phyloP scores from a whole-genome alignment of 2,113 vertebrate species.

The Ctenomys sociabilis region DNA sequence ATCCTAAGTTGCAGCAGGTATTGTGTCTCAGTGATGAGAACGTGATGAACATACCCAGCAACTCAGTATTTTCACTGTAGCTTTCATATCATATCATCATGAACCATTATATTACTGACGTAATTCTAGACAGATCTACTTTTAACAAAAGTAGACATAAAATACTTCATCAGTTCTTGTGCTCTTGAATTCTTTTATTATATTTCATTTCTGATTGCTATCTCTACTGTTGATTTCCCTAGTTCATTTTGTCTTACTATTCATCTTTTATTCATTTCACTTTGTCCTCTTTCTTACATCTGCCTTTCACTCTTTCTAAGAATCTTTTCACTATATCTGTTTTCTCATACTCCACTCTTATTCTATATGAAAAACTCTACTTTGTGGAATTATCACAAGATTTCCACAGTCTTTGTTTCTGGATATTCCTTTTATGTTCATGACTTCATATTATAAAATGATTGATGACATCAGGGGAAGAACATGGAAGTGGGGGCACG shows the following conservation, averaged over 20 bases:
- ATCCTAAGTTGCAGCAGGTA: neutral
- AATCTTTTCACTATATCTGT: neutral
- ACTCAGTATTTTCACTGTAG: neutral
- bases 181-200: slow-evolving; percentile 26
- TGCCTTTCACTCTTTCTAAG: neutral
- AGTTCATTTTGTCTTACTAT: neutral
- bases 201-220: neutral
- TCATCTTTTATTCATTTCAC: neutral
- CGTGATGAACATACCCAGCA: neutral
- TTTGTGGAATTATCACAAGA: neutral
- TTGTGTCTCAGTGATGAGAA: too few species aligned
- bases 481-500: neutral
- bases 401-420: neutral
- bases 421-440: neutral
- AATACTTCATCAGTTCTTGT: neutral
- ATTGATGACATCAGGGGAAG: neutral
- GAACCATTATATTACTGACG: neutral
- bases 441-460: neutral
- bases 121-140: slow-evolving; percentile 16
- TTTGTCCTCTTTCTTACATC: neutral
- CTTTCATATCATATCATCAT: neutral
- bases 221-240: neutral
- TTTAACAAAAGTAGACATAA: neutral
- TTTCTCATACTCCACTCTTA: neutral
- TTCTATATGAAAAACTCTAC: neutral